Percentiles rank a stretch among this genome's conserved stretches.
These are phyloP conservation scores for Nymphalis urticae DNA, from an alignment of 2,888 invertebrate species.

Conservation along the genomic window DNA sequence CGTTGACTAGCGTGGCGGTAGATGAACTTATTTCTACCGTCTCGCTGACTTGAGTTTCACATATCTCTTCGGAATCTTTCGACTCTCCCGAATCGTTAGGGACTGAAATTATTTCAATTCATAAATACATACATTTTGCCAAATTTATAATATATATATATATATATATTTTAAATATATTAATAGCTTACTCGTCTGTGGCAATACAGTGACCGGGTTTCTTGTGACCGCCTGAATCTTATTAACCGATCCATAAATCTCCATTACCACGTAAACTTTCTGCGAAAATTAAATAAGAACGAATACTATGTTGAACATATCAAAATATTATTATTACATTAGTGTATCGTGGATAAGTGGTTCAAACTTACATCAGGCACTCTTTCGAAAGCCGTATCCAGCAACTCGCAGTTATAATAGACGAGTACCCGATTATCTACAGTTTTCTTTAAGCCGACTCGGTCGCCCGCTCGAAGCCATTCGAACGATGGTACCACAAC, in stretches of 20 bases:
- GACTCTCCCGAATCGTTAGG: constrained; percentile 31
- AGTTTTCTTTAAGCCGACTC: constrained; percentile 88
- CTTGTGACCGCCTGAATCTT: constrained; percentile 87
- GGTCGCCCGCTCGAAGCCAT: constrained; percentile 90
- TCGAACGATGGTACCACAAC: constrained; percentile 83
- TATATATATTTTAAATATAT: background rate
- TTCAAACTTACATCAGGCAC: constrained; percentile 85
- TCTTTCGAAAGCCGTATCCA: constrained; percentile 87
- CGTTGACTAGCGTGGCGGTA: constrained; percentile 44
- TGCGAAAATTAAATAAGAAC: constrained; percentile 51
- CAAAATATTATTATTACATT: too few species aligned
- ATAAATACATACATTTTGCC: background rate
- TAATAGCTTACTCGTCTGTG: constrained; percentile 49
- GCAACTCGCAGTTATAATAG: constrained; percentile 90
- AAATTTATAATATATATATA: background rate
- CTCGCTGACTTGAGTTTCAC: constrained; percentile 30
- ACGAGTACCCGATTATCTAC: constrained; percentile 86
- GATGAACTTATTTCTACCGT: constrained; percentile 23
- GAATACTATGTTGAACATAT: too few species aligned
- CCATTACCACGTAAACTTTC: constrained; percentile 91
- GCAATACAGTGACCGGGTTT: constrained; percentile 46
- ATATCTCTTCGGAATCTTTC: constrained; percentile 34
- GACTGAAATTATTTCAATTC: constrained; percentile 26
- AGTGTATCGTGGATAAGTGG: background rate
- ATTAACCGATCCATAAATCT: constrained; percentile 89